Evolutionary conservation across 2,113 vertebrate species (phyloP), one percentile per base, ranked within the genome.

Genomic region (Dasyprocta punctata): DNA sequence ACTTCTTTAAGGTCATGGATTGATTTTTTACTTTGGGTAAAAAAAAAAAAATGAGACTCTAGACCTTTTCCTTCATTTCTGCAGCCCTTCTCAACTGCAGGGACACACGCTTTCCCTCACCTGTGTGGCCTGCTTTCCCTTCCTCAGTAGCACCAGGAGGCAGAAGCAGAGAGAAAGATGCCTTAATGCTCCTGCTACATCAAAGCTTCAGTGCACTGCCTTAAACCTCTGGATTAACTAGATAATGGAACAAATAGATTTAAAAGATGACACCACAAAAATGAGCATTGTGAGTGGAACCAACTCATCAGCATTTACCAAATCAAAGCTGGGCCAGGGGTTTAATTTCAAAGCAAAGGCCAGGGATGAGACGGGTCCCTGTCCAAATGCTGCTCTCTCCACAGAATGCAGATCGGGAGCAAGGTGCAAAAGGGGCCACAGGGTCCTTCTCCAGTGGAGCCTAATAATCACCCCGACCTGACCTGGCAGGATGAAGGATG

Each of bases 1-100:
- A 99, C 98, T 99, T 98, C 98, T 99, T 98, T 98, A 99, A 99
- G 99, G 99, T 99, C 98, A 98, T 81, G 95, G 97, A 99, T 98
- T 98, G 98, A 99, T 99, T 99, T 98, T 98, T 98, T 98, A 98
- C 96, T 98, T 98, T 98, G 98, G 92, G 98, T 97, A 94, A 98
- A 98, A 98, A 98, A 98, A 98, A 98, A 98, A 98, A 69, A 47
- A 65, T 97, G 97, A 97, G 89, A 96, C 96, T 98, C 93, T 93
- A 98, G 95, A 96, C 93, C 94, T 98, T 97, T 85, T 17, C 83
- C 93, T 90, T 89, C 69, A 81, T 73, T 95, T 82, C 75, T 54
- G 95, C 94, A 19, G 0, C 92, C 33, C 71, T 65, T 87, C 89
- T 95, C 90, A 26, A 19, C 88, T 28, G 5, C 86, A 63, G 0